Conservation (phyloP, 2,113 vertebrate species). For the Gymnogyps californianus region DNA sequence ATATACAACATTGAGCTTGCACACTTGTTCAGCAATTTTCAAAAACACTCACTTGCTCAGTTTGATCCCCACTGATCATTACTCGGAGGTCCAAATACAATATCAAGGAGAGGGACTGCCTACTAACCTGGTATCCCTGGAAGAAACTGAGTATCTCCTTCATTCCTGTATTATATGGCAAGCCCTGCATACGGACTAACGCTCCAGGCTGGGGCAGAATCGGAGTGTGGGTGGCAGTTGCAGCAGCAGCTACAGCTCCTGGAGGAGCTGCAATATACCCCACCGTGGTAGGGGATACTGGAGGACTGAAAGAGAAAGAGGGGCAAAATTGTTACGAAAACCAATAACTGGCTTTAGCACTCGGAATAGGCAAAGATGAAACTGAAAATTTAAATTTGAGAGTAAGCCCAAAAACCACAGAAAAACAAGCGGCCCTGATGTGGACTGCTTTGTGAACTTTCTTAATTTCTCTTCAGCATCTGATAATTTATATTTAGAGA, state of each 20-base stretch:
- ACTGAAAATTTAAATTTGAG: neutral
- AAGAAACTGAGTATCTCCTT: conserved; percentile 97
- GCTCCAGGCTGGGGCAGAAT: conserved; percentile 86
- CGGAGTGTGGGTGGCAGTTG: conserved; percentile 76
- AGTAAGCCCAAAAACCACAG: neutral
- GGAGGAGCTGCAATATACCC: conserved; percentile 89
- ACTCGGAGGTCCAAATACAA: neutral
- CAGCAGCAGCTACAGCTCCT: conserved; percentile 82
- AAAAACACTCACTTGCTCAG: neutral
- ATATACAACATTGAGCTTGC: neutral
- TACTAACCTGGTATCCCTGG: conserved; percentile 94
- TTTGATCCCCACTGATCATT: neutral
- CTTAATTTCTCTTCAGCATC: neutral
- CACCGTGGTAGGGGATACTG: conserved; percentile 91
- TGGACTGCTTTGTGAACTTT: neutral
- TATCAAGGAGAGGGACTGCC: neutral
- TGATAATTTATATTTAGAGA: neutral
- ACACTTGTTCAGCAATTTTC: neutral
- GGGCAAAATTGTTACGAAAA: neutral
- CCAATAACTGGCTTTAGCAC: neutral
- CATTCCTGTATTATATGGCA: conserved; percentile 91
- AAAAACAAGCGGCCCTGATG: neutral
- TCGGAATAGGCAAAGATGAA: neutral
- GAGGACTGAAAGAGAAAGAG: conserved; percentile 76
- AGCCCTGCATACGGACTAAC: conserved; percentile 93